These are phyloP conservation scores for Gymnocheta viridis DNA, from an alignment of 2,888 invertebrate species.

Conservation along the genomic window DNA sequence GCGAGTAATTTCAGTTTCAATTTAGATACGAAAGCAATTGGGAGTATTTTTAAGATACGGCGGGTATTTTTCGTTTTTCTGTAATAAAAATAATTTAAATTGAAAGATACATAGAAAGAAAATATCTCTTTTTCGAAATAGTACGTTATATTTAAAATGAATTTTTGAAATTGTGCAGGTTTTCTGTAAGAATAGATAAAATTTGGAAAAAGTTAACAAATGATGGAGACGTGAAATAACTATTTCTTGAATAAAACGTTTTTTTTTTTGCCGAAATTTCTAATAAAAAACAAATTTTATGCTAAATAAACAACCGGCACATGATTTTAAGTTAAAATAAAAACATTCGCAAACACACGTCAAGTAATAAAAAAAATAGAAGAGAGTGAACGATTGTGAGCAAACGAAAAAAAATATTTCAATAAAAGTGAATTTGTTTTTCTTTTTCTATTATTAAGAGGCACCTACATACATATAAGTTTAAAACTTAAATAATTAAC, in stretches of 20 bases:
- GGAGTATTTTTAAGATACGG: slow-evolving; percentile 61
- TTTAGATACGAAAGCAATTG: slow-evolving; percentile 69
- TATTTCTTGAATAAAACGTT: slow-evolving; percentile 13
- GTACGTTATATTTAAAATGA: slow-evolving; percentile 36
- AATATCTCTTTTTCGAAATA: slow-evolving; percentile 15
- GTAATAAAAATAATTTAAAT: slow-evolving; percentile 18
- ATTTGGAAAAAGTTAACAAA: slow-evolving; percentile 13
- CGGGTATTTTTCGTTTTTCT: slow-evolving; percentile 26
- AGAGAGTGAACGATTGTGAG: slow-evolving; percentile 35
- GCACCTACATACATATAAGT: too few species aligned
- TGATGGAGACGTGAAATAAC: slow-evolving; percentile 4
- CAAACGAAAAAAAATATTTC: background rate
- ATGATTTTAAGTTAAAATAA: slow-evolving; percentile 50
- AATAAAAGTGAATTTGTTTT: slow-evolving; percentile 59
- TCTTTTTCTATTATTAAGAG: slow-evolving; percentile 34
- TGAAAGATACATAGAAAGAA: slow-evolving; percentile 18
- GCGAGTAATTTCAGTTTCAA: slow-evolving; percentile 69
- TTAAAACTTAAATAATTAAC: slow-evolving; percentile 31
- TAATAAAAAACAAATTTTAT: slow-evolving; percentile 39
- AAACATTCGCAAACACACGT: slow-evolving; percentile 38
- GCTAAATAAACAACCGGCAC: slow-evolving; percentile 57
- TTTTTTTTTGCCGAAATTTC: slow-evolving; percentile 25
- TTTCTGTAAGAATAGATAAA: background rate
- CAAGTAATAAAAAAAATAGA: background rate
- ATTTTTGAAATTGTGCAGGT: slow-evolving; percentile 13